phyloP scores from a whole-genome alignment of 2,888 invertebrate species.

The Eupeodes luniger region DNA sequence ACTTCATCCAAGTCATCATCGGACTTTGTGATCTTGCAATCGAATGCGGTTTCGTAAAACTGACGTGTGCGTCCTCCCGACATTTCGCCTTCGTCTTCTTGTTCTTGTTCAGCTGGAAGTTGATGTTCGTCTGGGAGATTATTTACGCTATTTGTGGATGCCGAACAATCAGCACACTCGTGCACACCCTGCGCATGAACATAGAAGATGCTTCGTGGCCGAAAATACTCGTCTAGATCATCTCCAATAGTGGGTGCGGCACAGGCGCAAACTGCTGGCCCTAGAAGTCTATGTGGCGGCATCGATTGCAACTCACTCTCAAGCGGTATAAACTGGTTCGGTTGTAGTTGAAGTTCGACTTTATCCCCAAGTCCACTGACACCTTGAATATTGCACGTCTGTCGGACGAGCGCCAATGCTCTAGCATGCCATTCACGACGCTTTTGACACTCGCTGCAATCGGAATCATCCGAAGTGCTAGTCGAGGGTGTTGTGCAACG shows the following conservation, averaged over 20 bases:
- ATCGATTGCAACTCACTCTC: conserved; percentile 84
- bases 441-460: conserved; percentile 84
- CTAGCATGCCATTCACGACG: conserved; percentile 84
- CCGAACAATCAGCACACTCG: conserved; percentile 84
- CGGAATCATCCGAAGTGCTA: conserved; percentile 84
- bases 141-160: conserved; percentile 69
- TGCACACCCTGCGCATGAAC: conserved; percentile 88
- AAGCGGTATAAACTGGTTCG: conserved; percentile 77
- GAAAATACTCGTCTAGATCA: conserved; percentile 87
- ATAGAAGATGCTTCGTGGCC: conserved; percentile 88
- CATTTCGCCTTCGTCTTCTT: conserved; percentile 84
- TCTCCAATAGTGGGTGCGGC: conserved; percentile 87
- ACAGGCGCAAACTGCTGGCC: conserved; percentile 90
- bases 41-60: conserved; percentile 95
- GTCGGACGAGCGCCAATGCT: conserved; percentile 83
- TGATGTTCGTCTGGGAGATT: conserved; percentile 48
- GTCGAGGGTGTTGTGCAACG: conserved; percentile 84
- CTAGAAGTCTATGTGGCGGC: conserved; percentile 89
- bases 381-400: conserved; percentile 83
- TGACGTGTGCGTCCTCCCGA: conserved; percentile 87
- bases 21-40: conserved; percentile 93
- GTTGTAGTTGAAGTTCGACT: conserved; percentile 77
- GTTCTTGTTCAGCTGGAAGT: conserved; percentile 69
- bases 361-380: conserved; percentile 74
- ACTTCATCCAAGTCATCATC: conserved; percentile 92